Evolutionary conservation across 2,888 invertebrate genomes (phyloP), one percentile per base, ranked within the genome.

Genomic region (Spisula solida): DNA sequence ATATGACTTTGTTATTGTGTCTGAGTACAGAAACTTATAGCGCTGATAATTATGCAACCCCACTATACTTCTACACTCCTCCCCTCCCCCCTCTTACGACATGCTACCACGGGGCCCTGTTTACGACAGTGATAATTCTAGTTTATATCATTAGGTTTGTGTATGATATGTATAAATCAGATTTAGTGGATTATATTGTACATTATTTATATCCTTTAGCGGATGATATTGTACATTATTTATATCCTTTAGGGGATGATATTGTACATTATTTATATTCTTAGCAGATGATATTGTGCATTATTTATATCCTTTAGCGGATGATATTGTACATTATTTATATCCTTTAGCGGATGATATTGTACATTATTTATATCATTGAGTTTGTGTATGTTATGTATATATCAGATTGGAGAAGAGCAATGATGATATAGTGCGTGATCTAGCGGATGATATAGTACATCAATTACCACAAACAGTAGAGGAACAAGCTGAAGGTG

Each of bases 351-450:
- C n/a, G n/a, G n/a, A n/a, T n/a, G n/a, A n/a, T n/a, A n/a, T n/a
- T n/a, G n/a, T n/a, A n/a, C n/a, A n/a, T n/a, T n/a, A n/a, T n/a
- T n/a, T 5, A 41, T 41, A 31, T 12, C 6, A 47, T 20, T 34
- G 20, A 81, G n/a, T 25, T 56, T 41, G 51, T 81, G n/a, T 66
- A 66, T 66, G n/a, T 66, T 66, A 25, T 25, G n/a, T 66, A 25
- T 66, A 25, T 25, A 66, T 25, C 88, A 96, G 96, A 48, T 93
- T 94, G 25, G 95, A 97, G 20, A 97, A 97, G 91, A 98, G 98
- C 0, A 98, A 98, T 1, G 99, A 99, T 95, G 97, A 98, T 93
- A 97, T 98, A 81, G 98, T 98, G 0, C 97, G 97, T 95, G 98
- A 97, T 83, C 98, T 98, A 4, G 98, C 98, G 0, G 97, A 97